Base-by-base conservation (phyloP, 2,888 invertebrate genomes). In the Xanthorhoe designata region DNA sequence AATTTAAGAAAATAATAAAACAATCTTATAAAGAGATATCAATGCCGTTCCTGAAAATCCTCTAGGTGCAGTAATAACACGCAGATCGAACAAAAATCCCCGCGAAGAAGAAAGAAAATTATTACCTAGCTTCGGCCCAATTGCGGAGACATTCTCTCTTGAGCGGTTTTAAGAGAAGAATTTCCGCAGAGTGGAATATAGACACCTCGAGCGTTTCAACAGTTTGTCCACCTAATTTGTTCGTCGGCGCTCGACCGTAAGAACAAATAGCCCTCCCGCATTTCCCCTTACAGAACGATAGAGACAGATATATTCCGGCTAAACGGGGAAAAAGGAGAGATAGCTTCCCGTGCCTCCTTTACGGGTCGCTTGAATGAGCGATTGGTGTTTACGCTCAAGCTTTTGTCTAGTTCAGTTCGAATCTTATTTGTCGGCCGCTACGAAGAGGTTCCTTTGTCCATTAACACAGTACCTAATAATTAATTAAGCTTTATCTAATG, bases 161-260 rank as follows among this genome's bases (percentile, higher is more conserved):
- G 81, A 83, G 81, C 83, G 83, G 83, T 90, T 91, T 87, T 83
- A 83, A 86, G 86, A 86, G 88, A 88, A 86, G 87, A 90, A 90
- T 91, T 91, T 85, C 80, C 85, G 76, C 84, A 78, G 82, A 87
- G 84, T 83, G 87, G 87, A 91, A 92, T 89, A 90, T 87, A 90
- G 92, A 91, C 92, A 91, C 91, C 90, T 91, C 90, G 88, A 81
- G 86, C 87, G 88, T 87, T 90, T 89, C 88, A 89, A 90, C 91
- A 92, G 93, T 92, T 92, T 92, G 93, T 91, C 92, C 90, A 91
- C 91, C 92, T 92, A 92, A 92, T 93, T 93, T 93, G 92, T 91
- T 91, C 93, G 89, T 82, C 88, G 89, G 84, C 88, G 88, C 87
- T 89, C 90, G 86, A 85, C 91, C 91, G 91, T 88, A 90, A 92